Evolutionary conservation across 2,888 invertebrate genomes (phyloP).

Genomic region (Meloe dianella): DNA sequence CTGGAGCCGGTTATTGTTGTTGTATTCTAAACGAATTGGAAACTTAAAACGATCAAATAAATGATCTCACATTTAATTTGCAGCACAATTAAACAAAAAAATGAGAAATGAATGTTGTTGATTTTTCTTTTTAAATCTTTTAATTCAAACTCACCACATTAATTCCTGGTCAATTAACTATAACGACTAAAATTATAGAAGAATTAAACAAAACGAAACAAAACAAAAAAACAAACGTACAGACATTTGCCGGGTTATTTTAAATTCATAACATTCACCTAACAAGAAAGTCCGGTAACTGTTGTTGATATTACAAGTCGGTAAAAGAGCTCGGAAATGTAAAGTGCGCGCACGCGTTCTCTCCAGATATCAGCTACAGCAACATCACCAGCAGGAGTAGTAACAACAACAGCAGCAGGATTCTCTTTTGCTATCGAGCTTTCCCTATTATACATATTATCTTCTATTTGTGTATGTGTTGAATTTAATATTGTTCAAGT

Average conservation of each 20-base stretch:
- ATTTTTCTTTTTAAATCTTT: too few species aligned
- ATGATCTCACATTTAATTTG: neutral
- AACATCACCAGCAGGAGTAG: neutral
- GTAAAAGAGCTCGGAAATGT: constrained; percentile 1
- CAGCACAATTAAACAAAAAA: neutral
- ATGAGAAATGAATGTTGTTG: neutral
- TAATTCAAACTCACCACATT: neutral
- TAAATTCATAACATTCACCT: constrained; percentile 5
- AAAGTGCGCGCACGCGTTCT: neutral
- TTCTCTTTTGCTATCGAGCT: neutral
- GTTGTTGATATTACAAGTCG: neutral
- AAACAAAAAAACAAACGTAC: neutral
- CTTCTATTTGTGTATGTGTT: constrained; percentile 2
- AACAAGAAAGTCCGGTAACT: constrained; percentile 1
- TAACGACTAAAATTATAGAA: too few species aligned
- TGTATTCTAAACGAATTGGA: neutral
- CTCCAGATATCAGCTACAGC: neutral
- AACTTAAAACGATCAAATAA: neutral
- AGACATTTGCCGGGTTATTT: constrained; percentile 3
- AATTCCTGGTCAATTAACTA: too few species aligned
- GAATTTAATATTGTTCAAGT: constrained; percentile 2
- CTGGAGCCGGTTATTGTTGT: neutral
- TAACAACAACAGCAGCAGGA: constrained; percentile 1
- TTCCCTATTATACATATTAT: neutral
- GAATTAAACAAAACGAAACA: neutral